Evolutionary conservation across 2,888 invertebrate species (phyloP).

Genomic region (Archaeoteleia sp.): DNA sequence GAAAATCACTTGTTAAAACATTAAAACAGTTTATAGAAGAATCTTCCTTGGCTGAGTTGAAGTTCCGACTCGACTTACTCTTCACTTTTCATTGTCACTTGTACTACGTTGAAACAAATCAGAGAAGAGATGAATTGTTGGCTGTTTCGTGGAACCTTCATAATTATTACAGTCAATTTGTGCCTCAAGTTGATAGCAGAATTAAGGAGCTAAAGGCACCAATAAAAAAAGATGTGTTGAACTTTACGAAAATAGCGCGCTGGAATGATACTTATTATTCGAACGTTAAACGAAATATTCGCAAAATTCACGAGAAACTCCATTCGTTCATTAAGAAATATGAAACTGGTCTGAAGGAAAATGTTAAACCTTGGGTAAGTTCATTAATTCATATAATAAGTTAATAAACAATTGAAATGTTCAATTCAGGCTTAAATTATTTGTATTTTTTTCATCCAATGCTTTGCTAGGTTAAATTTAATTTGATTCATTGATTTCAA

Average conservation of each 20-base stretch:
- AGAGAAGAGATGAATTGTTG: conserved; percentile 76
- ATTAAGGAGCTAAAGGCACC: conserved; percentile 84
- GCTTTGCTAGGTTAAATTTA: too few species aligned
- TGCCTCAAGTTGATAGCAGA: conserved; percentile 78
- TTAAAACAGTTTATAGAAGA: conserved; percentile 89
- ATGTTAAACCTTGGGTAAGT: conserved; percentile 59
- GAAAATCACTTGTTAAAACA: conserved; percentile 77
- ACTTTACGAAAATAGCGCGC: conserved; percentile 94
- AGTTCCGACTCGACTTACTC: conserved; percentile 85
- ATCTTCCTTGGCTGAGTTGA: conserved; percentile 89
- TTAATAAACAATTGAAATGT: too few species aligned
- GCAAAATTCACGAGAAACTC: conserved; percentile 90
- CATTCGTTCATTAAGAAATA: conserved; percentile 92
- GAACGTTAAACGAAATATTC: conserved; percentile 91
- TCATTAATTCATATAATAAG: too few species aligned
- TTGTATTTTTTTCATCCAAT: too few species aligned
- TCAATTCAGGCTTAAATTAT: too few species aligned
- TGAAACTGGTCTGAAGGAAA: conserved; percentile 77
- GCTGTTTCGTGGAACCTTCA: conserved; percentile 87
- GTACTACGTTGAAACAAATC: conserved; percentile 77
- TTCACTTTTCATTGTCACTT: conserved; percentile 88
- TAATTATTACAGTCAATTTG: conserved; percentile 89
- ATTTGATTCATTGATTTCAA: too few species aligned
- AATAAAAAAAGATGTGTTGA: conserved; percentile 93
- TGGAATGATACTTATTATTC: conserved; percentile 97